A percentile compares a stretch with the other conserved stretches of the same genome.
Evolutionary conservation across 2,113 vertebrate species (phyloP).

Genomic region (Neolamprologus caudopunctatus): DNA sequence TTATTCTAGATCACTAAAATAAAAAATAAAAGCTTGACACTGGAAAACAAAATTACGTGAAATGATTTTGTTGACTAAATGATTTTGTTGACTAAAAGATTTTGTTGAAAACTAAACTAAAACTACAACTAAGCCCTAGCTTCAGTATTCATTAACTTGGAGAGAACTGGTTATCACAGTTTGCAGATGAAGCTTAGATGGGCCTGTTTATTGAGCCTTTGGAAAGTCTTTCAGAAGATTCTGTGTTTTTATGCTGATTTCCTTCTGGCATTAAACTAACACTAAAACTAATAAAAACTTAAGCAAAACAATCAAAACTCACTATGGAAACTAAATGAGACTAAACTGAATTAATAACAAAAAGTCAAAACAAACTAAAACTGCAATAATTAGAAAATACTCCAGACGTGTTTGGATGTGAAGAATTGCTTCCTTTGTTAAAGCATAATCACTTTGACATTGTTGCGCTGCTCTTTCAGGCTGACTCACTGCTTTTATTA

Average conservation of each 20-base stretch:
- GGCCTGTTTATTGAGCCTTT: neutral
- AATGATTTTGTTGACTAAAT: neutral
- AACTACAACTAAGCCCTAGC: neutral
- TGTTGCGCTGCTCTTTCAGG: neutral
- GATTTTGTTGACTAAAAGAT: neutral
- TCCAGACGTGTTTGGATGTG: neutral
- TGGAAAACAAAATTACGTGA: neutral
- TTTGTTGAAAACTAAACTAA: neutral
- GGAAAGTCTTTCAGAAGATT: neutral
- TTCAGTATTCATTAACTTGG: neutral
- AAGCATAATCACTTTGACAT: neutral
- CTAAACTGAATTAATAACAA: neutral
- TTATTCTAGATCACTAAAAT: neutral
- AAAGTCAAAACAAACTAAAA: neutral
- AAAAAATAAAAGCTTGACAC: neutral
- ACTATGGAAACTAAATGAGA: neutral
- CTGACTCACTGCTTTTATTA: neutral
- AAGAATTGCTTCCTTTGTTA: neutral
- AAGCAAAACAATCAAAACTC: neutral
- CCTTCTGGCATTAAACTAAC: neutral
- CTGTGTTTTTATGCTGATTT: neutral
- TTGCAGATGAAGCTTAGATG: neutral
- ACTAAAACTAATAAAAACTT: neutral
- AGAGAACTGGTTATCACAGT: neutral
- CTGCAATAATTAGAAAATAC: neutral